Evolutionary conservation across 2,888 invertebrate genomes (phyloP).

Genomic region (Elysia crispata): DNA sequence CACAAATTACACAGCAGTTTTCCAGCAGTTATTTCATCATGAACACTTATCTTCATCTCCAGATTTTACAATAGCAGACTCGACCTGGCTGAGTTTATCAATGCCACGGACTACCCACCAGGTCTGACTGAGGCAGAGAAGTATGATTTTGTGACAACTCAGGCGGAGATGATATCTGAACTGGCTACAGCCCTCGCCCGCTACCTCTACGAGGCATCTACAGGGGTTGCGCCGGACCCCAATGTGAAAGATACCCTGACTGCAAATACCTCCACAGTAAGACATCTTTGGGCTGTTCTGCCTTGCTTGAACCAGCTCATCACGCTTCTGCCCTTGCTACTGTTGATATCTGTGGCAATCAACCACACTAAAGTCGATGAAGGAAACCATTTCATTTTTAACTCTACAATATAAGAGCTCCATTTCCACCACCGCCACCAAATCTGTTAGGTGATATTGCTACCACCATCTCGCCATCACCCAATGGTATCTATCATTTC

Average conservation of each 20-base stretch:
- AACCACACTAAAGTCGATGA: no score
- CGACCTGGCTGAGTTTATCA: slow-evolving; percentile 61
- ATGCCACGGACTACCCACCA: slow-evolving; percentile 54
- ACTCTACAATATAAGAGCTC: no score
- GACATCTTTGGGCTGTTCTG: no score
- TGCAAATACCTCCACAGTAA: slow-evolving; percentile 50
- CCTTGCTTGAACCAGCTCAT: no score
- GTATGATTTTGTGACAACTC: slow-evolving; percentile 65
- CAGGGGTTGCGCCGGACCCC: slow-evolving; percentile 52
- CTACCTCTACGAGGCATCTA: slow-evolving; percentile 65
- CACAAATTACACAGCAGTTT: no score
- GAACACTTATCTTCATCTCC: neutral
- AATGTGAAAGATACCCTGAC: slow-evolving; percentile 40
- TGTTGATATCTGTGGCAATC: no score
- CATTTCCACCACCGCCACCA: no score
- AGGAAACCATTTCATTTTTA: no score
- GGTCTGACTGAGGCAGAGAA: slow-evolving; percentile 54
- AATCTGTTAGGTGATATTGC: no score
- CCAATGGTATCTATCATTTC: no score
- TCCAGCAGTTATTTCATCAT: neutral
- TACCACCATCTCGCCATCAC: no score
- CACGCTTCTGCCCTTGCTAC: no score
- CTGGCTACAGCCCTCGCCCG: slow-evolving; percentile 66
- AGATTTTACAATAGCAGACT: slow-evolving; percentile 74
- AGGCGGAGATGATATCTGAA: slow-evolving; percentile 57